A percentile compares a stretch with the other conserved stretches of the same genome.
Conservation (phyloP, 1,140 invertebrate genomes). For the Probaryconus sp. region DNA sequence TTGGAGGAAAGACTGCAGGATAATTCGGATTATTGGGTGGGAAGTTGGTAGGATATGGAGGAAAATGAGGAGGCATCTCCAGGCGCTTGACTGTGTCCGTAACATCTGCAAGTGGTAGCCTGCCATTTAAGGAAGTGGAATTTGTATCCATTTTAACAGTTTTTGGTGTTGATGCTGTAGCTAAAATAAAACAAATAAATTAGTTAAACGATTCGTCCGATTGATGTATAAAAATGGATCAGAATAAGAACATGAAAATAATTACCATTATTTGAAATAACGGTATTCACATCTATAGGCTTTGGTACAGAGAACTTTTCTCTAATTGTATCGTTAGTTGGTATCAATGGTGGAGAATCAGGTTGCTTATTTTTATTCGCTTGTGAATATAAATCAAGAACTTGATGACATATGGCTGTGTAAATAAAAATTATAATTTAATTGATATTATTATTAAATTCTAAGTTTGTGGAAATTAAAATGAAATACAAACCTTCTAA, state of each 20-base stretch:
- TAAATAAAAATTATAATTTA: slow-evolving; percentile 33
- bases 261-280: slow-evolving; percentile 72
- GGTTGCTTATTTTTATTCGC: slow-evolving; percentile 79
- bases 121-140: slow-evolving; percentile 68
- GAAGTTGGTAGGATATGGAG: slow-evolving; percentile 68
- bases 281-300: slow-evolving; percentile 68
- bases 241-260: too few species aligned
- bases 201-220: too few species aligned
- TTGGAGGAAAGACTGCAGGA: slow-evolving; percentile 71
- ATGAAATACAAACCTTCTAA: slow-evolving; percentile 94
- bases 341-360: slow-evolving; percentile 81
- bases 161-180: slow-evolving; percentile 69
- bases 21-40: slow-evolving; percentile 63
- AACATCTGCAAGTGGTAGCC: slow-evolving; percentile 60
- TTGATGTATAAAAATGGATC: too few species aligned
- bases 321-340: slow-evolving; percentile 71
- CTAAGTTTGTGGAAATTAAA: too few species aligned
- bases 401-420: slow-evolving; percentile 97
- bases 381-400: slow-evolving; percentile 91
- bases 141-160: slow-evolving; percentile 65
- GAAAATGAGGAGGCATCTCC: slow-evolving; percentile 68
- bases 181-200: slow-evolving; percentile 8
- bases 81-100: slow-evolving; percentile 64
- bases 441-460: too few species aligned
- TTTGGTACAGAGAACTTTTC: slow-evolving; percentile 66